Evolutionary conservation across 2,113 vertebrate genomes (phyloP), one percentile per base, ranked within the genome.

Genomic region (Martes martes): DNA sequence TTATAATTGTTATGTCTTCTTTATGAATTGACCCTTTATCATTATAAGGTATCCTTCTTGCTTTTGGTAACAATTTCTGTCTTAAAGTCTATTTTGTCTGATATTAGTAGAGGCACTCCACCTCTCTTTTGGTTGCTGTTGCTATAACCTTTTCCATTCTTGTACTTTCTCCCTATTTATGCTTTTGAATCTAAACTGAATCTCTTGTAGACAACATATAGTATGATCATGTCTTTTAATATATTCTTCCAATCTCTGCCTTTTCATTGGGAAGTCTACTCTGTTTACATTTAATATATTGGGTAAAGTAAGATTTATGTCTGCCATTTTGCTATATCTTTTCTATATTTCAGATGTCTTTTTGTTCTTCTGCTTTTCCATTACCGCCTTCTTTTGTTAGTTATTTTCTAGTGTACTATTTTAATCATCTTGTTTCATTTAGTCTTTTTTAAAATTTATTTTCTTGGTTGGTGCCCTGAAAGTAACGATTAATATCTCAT

Each of bases 221-320:
- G 33, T 83, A 83, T 6, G 47, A 61, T 87, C 3, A 8, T 39
- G 18, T 36, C 88, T 91, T 79, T 55, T 59, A 89, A 73, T 82
- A 23, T 45, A 19, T 76, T 93, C 47, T 88, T 95, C 65, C 31
- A 42, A 23, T 84, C 39, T 57, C 78, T 89, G 61, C 50, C 59
- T 63, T 85, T 89, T 87, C 39, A 63, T 55, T 83, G 59, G 74
- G 93, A 86, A 65, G 45, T 78, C 90, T 94, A 59, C 50, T 79
- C 73, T 96, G n/a, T 76, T 91, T 98, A 45, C 4, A 94, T 67
- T 76, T 82, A 94, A 83, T 83, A 21, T 76, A 83, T 55, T 67
- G 24, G 39, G 52, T 69, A 50, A 93, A 39, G 16, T 84, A 59
- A 39, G 42, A 82, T 91, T 91, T 84, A 18, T 74, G 24, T 74